Base-by-base conservation (phyloP, 2,113 vertebrate genomes). In the Dasyurus viverrinus region DNA sequence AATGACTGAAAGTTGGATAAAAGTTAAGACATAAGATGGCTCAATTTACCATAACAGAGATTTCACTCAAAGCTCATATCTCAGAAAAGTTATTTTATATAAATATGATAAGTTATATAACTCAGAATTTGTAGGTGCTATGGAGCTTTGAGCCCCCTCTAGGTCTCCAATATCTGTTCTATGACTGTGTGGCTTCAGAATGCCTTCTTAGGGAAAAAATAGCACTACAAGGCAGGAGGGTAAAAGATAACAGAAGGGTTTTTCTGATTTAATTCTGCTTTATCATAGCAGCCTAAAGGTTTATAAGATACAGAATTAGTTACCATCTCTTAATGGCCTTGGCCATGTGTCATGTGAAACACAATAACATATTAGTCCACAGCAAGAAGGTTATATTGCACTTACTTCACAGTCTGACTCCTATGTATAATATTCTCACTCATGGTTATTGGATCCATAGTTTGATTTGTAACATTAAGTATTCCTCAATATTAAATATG, bases 401-500 rank as follows among this genome's bases (percentile, higher is more conserved):
- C 16, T 90, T 55, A 84, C 60, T 93, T 96, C 76, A 89, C 3
- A 93, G 42, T 16, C 42, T 95, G 91, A 36, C 46, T 48, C 55
- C 76, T 91, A 54, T 93, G 54, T 76, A 23, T 53, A 94, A 53
- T 50, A n/a, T 50, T 96, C 47, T n/a, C 93, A 54, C 4, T 92
- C 27, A 22, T 4, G 90, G 24, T 50, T 94, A 3, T 76, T 94
- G n/a, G 8, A 94, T 93, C 23, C 54, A 90, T 30, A 27, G 54
- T 90, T 52, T 55, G 89, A 94, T 68, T 91, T 25, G 54, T 46
- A 89, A 16, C 89, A 36, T 90, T 48, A 55, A 76, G 14, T 27
- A 94, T 89, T 30, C 53, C 94, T 55, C 89, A 93, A 47, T 9
- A 93, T 92, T 94, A 95, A 94, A n/a, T 53, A 90, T 10, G 93